Evolutionary conservation across 2,113 vertebrate genomes (phyloP), one percentile per base, ranked within the genome.

Genomic region (Falcunculus frontatus): DNA sequence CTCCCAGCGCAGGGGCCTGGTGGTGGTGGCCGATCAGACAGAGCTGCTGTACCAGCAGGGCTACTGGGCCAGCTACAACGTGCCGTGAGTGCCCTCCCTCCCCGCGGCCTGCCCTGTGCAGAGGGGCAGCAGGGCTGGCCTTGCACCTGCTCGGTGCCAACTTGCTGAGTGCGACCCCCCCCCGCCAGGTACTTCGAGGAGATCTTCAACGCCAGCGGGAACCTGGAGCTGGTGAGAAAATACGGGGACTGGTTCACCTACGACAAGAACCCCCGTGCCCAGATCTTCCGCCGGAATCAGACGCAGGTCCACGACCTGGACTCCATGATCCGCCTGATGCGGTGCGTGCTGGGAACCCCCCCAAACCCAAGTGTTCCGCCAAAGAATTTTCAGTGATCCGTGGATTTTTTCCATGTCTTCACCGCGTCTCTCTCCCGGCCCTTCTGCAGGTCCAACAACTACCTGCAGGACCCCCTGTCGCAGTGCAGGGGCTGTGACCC

Each of bases 61-160:
- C 19, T 99, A 99, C 96, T 99, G 99, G 99, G 99, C 99, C 87
- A 99, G 99, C 98, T 99, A 98, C 97, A 99, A 99, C 67, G 98
- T 99, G 60, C 99, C 99, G 99, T 99, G 98, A 95, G 99, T 75
- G 49, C 23, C 4, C 2, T 8, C 81, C 65, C 42, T 33, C 35
- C 41, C 70, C 1, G 0, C 6, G 0, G 16, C 44, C 7, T 39
- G 33, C 26, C 44, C n/a, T 4, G 2, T 2, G 1, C 10, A 25
- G 29, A 13, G 30, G 42, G 84, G 17, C 32, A 25, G 50, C 10
- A 0, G 1, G 3, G 3, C 81, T 10, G 33, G n/a, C 72, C 44
- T 55, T 12, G 27, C 23, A 8, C 19, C 47, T 9, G 5, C 2
- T 23, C 13, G 22, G 10, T 70, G 67, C 86, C 72, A 53, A 5